Conservation (phyloP, 2,113 vertebrate genomes). For the Paraplagusia blochii region DNA sequence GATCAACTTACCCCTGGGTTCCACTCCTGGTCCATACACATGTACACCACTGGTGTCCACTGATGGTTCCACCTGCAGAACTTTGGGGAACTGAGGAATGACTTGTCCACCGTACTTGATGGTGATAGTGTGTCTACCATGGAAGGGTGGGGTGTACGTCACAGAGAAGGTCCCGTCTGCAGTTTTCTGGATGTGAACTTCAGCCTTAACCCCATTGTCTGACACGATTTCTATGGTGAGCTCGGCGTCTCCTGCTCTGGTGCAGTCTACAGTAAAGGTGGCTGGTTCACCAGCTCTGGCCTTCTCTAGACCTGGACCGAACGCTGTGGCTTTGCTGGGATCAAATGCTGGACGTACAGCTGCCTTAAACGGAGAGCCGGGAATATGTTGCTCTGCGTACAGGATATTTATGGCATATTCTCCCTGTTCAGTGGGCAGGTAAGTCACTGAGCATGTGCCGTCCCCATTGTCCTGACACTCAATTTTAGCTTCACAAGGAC, state of each 20-base stretch:
- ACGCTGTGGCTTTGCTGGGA: constrained; percentile 85
- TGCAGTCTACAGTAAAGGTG: constrained; percentile 90
- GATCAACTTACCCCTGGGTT: constrained; percentile 78
- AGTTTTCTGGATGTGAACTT: constrained; percentile 91
- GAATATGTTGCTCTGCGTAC: constrained; percentile 86
- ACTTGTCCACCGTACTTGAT: constrained; percentile 88
- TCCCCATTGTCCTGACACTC: constrained; percentile 91
- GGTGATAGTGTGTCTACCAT: constrained; percentile 89
- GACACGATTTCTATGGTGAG: constrained; percentile 94
- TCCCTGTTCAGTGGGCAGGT: constrained; percentile 86
- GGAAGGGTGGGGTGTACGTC: constrained; percentile 87
- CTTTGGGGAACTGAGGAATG: constrained; percentile 87
- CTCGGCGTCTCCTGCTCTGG: constrained; percentile 84
- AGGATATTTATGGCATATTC: constrained; percentile 91
- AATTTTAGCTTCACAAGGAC: constrained; percentile 89
- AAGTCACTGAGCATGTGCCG: constrained; percentile 87
- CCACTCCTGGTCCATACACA: constrained; percentile 91
- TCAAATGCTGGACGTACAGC: constrained; percentile 81
- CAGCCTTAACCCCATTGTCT: constrained; percentile 83
- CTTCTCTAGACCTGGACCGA: constrained; percentile 85
- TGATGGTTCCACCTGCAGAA: constrained; percentile 84
- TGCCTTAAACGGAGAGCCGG: constrained; percentile 90
- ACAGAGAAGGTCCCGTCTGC: constrained; percentile 88
- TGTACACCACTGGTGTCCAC: constrained; percentile 85
- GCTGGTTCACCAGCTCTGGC: constrained; percentile 83